phyloP scores from a whole-genome alignment of 1,140 invertebrate species.

The Antheraea pernyi region DNA sequence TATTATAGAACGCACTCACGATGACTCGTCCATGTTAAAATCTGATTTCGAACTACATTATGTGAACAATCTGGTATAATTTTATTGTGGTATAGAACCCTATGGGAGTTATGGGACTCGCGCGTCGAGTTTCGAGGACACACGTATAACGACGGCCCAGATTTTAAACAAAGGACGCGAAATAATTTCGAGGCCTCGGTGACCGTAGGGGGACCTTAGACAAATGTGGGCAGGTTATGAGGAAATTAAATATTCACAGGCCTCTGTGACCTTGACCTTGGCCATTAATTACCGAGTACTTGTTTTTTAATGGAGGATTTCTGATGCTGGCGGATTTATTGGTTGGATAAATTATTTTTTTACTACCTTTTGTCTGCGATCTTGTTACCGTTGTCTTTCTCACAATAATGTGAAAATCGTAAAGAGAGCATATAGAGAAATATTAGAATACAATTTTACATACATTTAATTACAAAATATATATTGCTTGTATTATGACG shows the following conservation, averaged over 20 bases:
- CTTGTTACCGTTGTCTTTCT: no score
- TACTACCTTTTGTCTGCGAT: no score
- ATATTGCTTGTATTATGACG: no score
- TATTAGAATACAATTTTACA: no score
- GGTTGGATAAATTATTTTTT: no score
- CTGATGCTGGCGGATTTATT: neutral
- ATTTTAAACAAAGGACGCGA: conserved; percentile 7
- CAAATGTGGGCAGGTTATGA: neutral
- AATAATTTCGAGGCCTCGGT: neutral
- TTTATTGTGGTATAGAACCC: neutral
- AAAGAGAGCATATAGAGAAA: no score
- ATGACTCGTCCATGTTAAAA: no score
- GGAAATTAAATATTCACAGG: neutral
- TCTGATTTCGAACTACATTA: neutral
- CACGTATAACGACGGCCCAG: conserved; percentile 8
- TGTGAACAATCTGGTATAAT: neutral
- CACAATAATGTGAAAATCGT: no score
- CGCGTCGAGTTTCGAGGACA: neutral
- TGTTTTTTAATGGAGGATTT: neutral
- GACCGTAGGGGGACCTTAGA: neutral
- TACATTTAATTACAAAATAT: no score
- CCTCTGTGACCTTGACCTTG: neutral
- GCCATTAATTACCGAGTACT: neutral
- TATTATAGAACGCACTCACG: no score
- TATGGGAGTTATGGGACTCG: neutral